Base-by-base conservation (phyloP, 2,797 vertebrate species). In the Pangasius mekongensis region DNA sequence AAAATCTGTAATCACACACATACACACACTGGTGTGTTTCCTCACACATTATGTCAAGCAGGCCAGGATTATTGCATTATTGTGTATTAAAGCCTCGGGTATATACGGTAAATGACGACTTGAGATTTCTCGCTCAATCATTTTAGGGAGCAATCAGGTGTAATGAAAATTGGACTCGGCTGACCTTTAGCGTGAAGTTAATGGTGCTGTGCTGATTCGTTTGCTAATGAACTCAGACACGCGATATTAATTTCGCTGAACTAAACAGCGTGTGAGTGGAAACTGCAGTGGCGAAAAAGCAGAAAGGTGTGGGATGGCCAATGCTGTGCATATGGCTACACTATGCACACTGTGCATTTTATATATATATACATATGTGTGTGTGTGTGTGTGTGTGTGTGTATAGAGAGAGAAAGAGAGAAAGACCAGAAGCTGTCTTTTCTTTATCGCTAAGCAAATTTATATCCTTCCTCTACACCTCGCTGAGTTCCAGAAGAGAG, bases 181-280 rank as follows among this genome's bases (percentile, higher is more conserved):
- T 89, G 84, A 89, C 84, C 88, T 86, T 89, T 86, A 86, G 84
- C 39, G 77, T 54, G 22, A 52, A 89, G 77, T 86, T 81, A 88
- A 88, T 86, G 83, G 30, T 16, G 64, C 74, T 30, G 30, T 54
- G 64, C 66, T 81, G 76, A 88, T 82, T 77, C 74, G 58, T 71
- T 89, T 86, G 82, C 76, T 85, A 86, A 89, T 60, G 56, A 82
- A 86, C 49, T 30, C 84, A 82, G 66, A 82, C 66, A 66, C 5
- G 36, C 20, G 9, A 60, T 43, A 52, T 86, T 83, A 74, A 74
- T 64, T 49, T 20, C 54, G 27, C 27, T 36, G 36, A 56, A 64
- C 39, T 80, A 54, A 80, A 71, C 62, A 43, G 52, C 1, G 54
- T 1, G 52, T 3, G 71, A 30, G 56, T 11, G 71, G 14, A 85